Evolutionary conservation across 2,113 vertebrate genomes (phyloP), one percentile per base, ranked within the genome.

Genomic region (Alouatta palliata): DNA sequence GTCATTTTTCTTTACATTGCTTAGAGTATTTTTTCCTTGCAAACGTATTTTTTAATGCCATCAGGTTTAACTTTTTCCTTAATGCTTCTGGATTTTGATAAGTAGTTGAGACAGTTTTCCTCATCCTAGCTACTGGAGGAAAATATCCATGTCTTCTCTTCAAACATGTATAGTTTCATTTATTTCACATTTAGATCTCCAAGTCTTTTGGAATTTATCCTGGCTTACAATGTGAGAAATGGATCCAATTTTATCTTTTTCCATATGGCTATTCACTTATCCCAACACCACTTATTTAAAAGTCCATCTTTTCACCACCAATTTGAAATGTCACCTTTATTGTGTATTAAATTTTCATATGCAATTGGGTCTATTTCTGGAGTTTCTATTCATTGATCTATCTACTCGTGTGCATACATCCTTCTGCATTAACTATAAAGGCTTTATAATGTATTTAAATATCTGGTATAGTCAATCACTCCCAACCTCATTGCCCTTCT

Each of bases 211-310:
- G 96, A 97, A 97, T 96, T 97, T 93, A 86, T 97, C 96, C 95
- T 95, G 92, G 92, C 90, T 91, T 95, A 95, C 95, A 95, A 95
- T 97, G 97, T 97, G 97, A 97, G 96, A 97, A 96, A 91, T 76
- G 56, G 89, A 97, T 96, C 96, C 96, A 97, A 96, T 97, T 98
- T 97, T 98, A 96, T 97, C 97, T 95, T 97, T 97, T 97, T 97
- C 96, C 96, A 96, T 96, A 97, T 97, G 97, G 97, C 95, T 97
- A 97, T 96, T 96, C 93, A 87, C 93, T 97, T 97, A 96, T 95
- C 96, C 95, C 96, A 94, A 96, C 54, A 89, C 76, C 96, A 93
- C 91, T 96, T 97, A 97, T 96, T 96, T 97, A 95, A 95, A 96
- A 97, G 96, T 95, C 96, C 97, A 66, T 96, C 95, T 97, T 95